Evolutionary conservation across 2,888 invertebrate species (phyloP).

Genomic region (Noctua janthe): DNA sequence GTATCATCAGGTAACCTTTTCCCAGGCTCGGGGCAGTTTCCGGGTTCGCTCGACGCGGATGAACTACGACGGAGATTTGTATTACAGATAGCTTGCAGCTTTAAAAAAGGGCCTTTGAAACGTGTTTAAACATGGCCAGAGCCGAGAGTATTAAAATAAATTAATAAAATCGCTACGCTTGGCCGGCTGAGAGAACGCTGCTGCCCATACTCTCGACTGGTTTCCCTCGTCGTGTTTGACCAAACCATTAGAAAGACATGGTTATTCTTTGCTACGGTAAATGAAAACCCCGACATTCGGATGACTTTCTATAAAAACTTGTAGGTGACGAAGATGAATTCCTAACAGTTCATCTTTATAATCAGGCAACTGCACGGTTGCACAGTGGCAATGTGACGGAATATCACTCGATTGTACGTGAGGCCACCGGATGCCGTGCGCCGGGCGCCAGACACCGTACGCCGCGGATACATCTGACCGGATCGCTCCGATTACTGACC

Average conservation of each 20-base stretch:
- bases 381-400: neutral
- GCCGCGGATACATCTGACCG: neutral
- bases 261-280: neutral
- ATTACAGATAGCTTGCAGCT: slow-evolving; percentile 10
- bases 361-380: neutral
- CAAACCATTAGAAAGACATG: neutral
- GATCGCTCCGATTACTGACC: neutral
- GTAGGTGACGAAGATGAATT: neutral
- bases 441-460: neutral
- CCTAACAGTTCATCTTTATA: slow-evolving; percentile 7
- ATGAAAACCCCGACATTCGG: neutral
- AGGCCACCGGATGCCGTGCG: slow-evolving; percentile 15
- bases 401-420: slow-evolving; percentile 10
- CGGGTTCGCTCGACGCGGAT: slow-evolving; percentile 17
- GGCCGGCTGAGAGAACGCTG: neutral
- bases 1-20: slow-evolving; percentile 23
- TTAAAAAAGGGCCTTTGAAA: neutral
- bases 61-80: slow-evolving; percentile 4
- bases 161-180: neutral
- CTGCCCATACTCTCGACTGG: neutral
- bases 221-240: neutral
- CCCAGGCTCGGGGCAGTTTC: slow-evolving; percentile 43
- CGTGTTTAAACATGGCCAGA: neutral
- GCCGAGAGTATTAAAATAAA: neutral
- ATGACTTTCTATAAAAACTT: neutral